phyloP scores from a whole-genome alignment of 1,140 invertebrate species.

The Lucilia sericata region DNA sequence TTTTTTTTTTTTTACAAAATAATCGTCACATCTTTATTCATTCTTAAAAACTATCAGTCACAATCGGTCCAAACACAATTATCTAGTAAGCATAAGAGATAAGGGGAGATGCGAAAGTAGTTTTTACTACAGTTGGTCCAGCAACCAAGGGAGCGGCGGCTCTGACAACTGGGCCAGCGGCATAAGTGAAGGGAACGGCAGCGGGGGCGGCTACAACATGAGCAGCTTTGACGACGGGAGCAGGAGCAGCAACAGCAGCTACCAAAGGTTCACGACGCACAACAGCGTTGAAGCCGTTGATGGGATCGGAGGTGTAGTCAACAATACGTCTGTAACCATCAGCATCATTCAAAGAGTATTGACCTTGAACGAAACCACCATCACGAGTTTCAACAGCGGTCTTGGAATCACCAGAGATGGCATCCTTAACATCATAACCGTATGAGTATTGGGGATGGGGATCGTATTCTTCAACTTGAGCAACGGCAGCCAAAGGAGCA shows the following conservation, averaged over 20 bases:
- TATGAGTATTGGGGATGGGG: slow-evolving; percentile 78
- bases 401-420: slow-evolving; percentile 68
- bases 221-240: slow-evolving; percentile 62
- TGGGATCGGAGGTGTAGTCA: slow-evolving; percentile 67
- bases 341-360: slow-evolving; percentile 67
- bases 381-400: slow-evolving; percentile 66
- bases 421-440: slow-evolving; percentile 78
- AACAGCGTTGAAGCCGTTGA: slow-evolving; percentile 69
- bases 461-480: slow-evolving; percentile 60
- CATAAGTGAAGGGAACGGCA: slow-evolving; percentile 26
- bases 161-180: slow-evolving; percentile 33
- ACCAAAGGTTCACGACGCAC: slow-evolving; percentile 64
- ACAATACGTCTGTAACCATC: slow-evolving; percentile 68
- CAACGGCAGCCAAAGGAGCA: slow-evolving; percentile 52
- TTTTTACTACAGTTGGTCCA: slow-evolving; percentile 48
- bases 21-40: slow-evolving; percentile 34
- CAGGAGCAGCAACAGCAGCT: too few relatives aligned
- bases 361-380: slow-evolving; percentile 68
- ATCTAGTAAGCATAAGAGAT: slow-evolving; percentile 52
- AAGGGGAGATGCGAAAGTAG: slow-evolving; percentile 47
- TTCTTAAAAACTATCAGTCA: slow-evolving; percentile 6
- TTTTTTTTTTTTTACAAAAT: too few relatives aligned
- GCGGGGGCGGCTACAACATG: slow-evolving; percentile 46
- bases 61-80: slow-evolving; percentile 1
- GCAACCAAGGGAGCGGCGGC: slow-evolving; percentile 55